Evolutionary conservation across 2,888 invertebrate genomes (phyloP).

Genomic region (Tethea ocularis): DNA sequence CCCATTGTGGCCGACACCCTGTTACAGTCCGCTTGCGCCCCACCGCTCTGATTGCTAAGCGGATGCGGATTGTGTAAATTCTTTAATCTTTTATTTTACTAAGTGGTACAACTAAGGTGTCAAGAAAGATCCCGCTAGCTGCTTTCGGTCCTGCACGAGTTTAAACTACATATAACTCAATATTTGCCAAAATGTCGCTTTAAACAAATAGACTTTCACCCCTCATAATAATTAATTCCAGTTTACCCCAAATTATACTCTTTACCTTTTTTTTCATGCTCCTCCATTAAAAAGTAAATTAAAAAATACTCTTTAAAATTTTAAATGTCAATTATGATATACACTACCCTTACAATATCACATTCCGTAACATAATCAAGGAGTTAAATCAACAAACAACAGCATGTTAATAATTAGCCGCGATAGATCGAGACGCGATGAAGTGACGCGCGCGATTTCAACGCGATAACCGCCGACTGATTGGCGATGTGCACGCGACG

Average conservation of each 20-base stretch:
- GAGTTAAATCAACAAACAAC: slow-evolving; percentile 13
- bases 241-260: no score
- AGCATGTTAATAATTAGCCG: slow-evolving; percentile 11
- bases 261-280: no score
- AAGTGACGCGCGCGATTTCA: slow-evolving; percentile 28
- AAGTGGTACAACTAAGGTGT: background rate
- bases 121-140: no score
- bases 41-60: slow-evolving; percentile 11
- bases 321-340: background rate
- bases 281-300: no score
- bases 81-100: background rate
- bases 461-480: slow-evolving; percentile 25
- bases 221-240: no score
- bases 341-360: background rate
- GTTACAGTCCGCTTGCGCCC: slow-evolving; percentile 17
- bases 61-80: background rate
- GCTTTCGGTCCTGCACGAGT: no score
- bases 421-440: slow-evolving; percentile 27
- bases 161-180: no score
- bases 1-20: slow-evolving; percentile 34
- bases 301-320: no score
- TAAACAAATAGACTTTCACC: no score
- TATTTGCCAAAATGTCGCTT: no score
- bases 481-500: slow-evolving; percentile 27
- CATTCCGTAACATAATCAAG: background rate